These are phyloP conservation scores for Mastigias papua DNA, from an alignment of 30 jellyfish, hydroid and myxozoan species.

Conservation along the genomic window DNA sequence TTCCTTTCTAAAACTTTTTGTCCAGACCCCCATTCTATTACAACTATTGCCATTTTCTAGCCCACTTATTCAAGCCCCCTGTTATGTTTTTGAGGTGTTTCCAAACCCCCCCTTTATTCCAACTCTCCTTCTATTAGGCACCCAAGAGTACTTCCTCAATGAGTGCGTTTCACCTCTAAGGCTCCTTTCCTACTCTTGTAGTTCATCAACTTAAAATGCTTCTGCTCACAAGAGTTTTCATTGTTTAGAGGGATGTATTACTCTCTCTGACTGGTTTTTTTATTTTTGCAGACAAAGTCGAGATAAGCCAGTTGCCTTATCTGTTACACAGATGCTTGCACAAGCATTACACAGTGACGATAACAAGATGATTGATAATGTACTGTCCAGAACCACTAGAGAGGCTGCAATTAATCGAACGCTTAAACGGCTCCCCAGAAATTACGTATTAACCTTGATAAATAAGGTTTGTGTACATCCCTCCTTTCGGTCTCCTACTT, in stretches of 20 bases:
- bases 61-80: no score
- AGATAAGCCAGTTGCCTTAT: slow-evolving; percentile 71
- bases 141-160: no score
- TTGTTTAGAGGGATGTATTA: background rate
- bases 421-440: slow-evolving; percentile 62
- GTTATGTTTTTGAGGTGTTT: no score
- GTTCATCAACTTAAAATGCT: no score
- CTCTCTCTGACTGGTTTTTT: background rate
- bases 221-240: no score
- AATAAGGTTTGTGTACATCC: slow-evolving; percentile 53
- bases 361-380: slow-evolving; percentile 60
- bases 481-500: background rate
- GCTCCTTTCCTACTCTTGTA: no score
- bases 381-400: slow-evolving; percentile 55
- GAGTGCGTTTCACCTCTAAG: no score
- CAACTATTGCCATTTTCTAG: no score
- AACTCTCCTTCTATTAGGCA: no score
- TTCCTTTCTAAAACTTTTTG: no score
- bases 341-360: slow-evolving; percentile 89
- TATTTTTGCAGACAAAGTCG: slow-evolving; percentile 4
- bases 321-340: slow-evolving; percentile 76
- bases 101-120: no score
- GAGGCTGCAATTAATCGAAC: slow-evolving; percentile 69
- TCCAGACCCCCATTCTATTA: no score
- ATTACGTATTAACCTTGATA: slow-evolving; percentile 52